Base-by-base conservation (phyloP, 1,140 invertebrate species). In the Aphidius gifuensis region DNA sequence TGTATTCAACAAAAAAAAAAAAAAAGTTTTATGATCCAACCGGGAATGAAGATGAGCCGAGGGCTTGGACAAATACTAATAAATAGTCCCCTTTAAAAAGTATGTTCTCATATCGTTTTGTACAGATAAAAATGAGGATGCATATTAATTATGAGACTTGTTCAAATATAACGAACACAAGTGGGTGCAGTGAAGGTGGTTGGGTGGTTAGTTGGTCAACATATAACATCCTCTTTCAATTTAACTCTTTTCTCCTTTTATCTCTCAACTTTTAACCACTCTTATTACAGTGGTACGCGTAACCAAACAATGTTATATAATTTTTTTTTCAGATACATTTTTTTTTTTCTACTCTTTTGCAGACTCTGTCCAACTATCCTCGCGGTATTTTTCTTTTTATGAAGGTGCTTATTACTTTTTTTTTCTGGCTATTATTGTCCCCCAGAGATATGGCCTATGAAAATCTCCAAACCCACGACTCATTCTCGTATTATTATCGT, bases 101-200 rank as follows among this genome's bases (percentile, higher is more conserved):
- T 74, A 76, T 74, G 71, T 76, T 72, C 64, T 68, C 68, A 64
- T 58, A 68, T 58, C 66, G 66, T 72, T 68, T 57, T 44, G 66
- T 66, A 68, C 66, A 68, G 66, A 70, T 61, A 50, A 65, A 32
- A 71, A 73, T 69, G 71, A 71, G 75, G 75, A 73, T 79, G 71
- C 69, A 75, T 79, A 79, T 79, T 79, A 79, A 79, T 78, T 79
- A 79, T 76, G 73, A 74, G 70, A 69, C 75, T 78, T 77, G 76
- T 78, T 77, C 76, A 78, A 79, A 78, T 75, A 77, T 58, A 49
- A 64, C 63, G 67, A 75, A 77, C 69, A 72, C 68, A 73, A 71
- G 48, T 55, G 61, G 59, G 11, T 44, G 48, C 49, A 43, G 55
- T 38, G 32, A 6, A 53, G 9, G 50, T n/a, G 50, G 50, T 38